Conservation (phyloP, 2,888 invertebrate species). For the Charanyca ferruginea region DNA sequence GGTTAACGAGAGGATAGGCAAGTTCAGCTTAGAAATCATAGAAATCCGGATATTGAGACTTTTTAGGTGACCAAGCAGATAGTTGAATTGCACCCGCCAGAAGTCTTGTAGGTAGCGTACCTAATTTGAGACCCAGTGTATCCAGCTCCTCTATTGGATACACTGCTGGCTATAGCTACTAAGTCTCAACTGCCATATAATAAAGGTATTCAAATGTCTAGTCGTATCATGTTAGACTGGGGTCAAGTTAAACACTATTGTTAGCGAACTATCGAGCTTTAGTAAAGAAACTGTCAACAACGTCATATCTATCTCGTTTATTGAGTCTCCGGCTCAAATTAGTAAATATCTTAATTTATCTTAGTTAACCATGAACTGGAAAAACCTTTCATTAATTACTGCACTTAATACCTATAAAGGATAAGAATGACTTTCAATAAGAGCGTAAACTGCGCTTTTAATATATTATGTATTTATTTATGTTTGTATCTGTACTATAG, state of each 20-base stretch:
- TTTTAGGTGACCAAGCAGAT: neutral
- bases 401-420: slow-evolving; percentile 49
- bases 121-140: neutral
- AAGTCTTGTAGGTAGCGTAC: neutral
- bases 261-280: slow-evolving; percentile 18
- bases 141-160: no score
- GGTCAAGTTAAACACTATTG: slow-evolving; percentile 11
- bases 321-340: slow-evolving; percentile 46
- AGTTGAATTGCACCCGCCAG: neutral
- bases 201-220: neutral
- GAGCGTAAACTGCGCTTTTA: slow-evolving; percentile 34
- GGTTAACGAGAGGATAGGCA: neutral
- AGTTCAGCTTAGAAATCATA: neutral
- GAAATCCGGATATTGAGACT: neutral
- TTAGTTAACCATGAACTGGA: slow-evolving; percentile 59
- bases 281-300: slow-evolving; percentile 28
- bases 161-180: no score
- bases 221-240: neutral
- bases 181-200: no score
- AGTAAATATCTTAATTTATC: slow-evolving; percentile 58
- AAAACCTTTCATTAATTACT: slow-evolving; percentile 55
- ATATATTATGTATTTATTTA: slow-evolving; percentile 27
- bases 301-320: slow-evolving; percentile 39
- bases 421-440: slow-evolving; percentile 59
- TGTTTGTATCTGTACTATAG: slow-evolving; percentile 33